These are phyloP conservation scores for Leptinotarsa tumamoca DNA, from an alignment of 2,888 invertebrate genomes.

Conservation along the genomic window DNA sequence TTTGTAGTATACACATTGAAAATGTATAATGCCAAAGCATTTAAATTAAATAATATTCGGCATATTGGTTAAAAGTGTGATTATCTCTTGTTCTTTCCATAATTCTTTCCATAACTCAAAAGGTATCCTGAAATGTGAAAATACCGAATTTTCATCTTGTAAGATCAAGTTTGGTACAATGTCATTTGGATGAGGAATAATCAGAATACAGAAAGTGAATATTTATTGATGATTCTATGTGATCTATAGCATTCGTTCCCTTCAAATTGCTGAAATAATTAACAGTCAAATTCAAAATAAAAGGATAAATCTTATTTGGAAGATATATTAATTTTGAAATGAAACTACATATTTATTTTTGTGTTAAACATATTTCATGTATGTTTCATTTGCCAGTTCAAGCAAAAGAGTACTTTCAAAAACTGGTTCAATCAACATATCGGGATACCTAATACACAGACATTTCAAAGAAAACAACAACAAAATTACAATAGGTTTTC, in stretches of 20 bases:
- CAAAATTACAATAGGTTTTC: slow-evolving; percentile 29
- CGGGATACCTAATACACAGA: too few species aligned
- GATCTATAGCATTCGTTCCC: too few species aligned
- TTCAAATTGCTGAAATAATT: too few species aligned
- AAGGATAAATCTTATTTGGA: too few species aligned
- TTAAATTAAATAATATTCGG: slow-evolving; percentile 43
- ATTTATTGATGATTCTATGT: too few species aligned
- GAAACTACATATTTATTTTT: too few species aligned
- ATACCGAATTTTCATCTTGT: background rate
- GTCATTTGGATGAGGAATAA: background rate
- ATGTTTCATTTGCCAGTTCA: background rate
- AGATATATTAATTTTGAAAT: too few species aligned
- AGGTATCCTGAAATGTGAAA: too few species aligned
- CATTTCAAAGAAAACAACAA: background rate
- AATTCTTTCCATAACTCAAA: background rate
- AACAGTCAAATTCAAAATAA: too few species aligned
- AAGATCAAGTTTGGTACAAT: background rate
- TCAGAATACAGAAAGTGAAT: too few species aligned
- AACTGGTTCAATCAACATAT: too few species aligned
- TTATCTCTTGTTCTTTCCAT: slow-evolving; percentile 9
- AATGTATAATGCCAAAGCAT: slow-evolving; percentile 65
- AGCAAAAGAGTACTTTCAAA: background rate
- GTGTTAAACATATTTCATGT: too few species aligned
- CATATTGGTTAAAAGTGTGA: slow-evolving; percentile 17
- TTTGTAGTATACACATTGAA: slow-evolving; percentile 53